phyloP scores from a whole-genome alignment of 2,113 vertebrate species.

The Phaethornis superciliosus region DNA sequence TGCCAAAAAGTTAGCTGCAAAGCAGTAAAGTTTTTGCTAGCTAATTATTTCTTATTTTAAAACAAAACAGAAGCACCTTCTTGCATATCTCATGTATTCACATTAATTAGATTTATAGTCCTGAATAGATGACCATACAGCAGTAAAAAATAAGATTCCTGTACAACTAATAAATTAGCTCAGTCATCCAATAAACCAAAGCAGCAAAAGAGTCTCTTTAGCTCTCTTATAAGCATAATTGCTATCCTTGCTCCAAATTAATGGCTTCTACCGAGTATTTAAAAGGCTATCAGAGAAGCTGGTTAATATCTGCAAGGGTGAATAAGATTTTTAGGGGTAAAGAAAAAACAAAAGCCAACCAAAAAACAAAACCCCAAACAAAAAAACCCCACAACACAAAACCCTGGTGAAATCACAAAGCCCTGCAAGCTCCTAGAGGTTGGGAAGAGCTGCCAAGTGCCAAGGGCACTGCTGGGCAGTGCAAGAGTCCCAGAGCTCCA shows the following conservation, averaged over 20 bases:
- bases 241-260: background rate
- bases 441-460: background rate
- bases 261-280: background rate
- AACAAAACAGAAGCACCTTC: background rate
- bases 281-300: background rate
- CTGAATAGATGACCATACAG: background rate
- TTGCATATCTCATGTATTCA: background rate
- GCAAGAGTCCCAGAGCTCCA: background rate
- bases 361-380: background rate
- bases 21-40: background rate
- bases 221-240: background rate
- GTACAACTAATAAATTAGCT: background rate
- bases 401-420: no score
- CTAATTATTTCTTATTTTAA: background rate
- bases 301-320: background rate
- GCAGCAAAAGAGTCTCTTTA: background rate
- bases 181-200: background rate
- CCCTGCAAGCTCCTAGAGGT: background rate
- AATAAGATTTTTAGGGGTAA: background rate
- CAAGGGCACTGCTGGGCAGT: fast-evolving
- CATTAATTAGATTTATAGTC: conserved; percentile 24
- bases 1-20: background rate
- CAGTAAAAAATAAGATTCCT: background rate
- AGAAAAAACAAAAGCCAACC: background rate
- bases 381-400: no score